Evolutionary conservation across 2,113 vertebrate genomes (phyloP).

Genomic region (Vimba vimba): DNA sequence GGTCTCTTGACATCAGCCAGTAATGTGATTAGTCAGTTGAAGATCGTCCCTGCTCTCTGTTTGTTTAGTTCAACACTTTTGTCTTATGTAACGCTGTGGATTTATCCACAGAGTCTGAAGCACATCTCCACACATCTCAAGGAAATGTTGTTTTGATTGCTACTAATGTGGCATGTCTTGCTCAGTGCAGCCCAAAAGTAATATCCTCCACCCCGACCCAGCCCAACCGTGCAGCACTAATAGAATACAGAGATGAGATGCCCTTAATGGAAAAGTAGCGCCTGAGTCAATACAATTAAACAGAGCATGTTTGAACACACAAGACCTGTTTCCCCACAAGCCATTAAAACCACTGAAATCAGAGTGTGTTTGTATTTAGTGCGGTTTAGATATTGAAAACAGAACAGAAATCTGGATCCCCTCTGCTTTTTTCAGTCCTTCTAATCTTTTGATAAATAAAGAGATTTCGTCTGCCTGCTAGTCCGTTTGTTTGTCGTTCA

Average conservation of each 20-base stretch:
- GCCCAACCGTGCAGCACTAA: constrained; percentile 38
- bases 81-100: constrained; percentile 30
- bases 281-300: constrained; percentile 60
- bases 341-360: constrained; percentile 40
- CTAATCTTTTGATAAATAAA: constrained; percentile 52
- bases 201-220: constrained; percentile 29
- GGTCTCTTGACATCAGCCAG: constrained; percentile 1
- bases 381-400: constrained; percentile 33
- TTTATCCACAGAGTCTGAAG: constrained; percentile 40
- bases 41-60: constrained; percentile 1
- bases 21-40: background rate
- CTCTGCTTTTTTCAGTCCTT: constrained; percentile 24
- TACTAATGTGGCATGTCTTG: constrained; percentile 43
- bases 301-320: constrained; percentile 47
- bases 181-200: constrained; percentile 30
- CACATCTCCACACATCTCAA: constrained; percentile 5
- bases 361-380: constrained; percentile 50
- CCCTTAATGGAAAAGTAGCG: constrained; percentile 51
- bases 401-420: constrained; percentile 23
- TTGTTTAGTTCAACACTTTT: constrained; percentile 41
- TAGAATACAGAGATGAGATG: constrained; percentile 51
- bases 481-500: constrained; percentile 42
- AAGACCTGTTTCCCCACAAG: constrained; percentile 49
- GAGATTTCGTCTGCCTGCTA: constrained; percentile 11
- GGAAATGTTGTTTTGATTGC: constrained; percentile 52